Conservation (phyloP, 2,888 invertebrate genomes). For the Chalcis sispes region DNA sequence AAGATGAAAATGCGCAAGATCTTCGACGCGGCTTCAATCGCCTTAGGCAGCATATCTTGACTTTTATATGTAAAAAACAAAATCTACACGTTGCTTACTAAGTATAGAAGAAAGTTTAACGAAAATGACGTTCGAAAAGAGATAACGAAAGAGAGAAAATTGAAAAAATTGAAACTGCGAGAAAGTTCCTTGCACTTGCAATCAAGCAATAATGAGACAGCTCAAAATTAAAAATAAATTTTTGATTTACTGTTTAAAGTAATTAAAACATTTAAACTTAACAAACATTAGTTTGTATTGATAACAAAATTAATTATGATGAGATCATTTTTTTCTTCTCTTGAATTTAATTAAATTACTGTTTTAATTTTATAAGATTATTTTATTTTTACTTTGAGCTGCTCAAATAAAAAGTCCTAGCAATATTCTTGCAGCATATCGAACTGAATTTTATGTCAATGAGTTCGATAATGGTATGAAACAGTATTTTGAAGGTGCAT, state of each 20-base stretch:
- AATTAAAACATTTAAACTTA: too few species aligned
- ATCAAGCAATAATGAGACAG: conserved; percentile 13
- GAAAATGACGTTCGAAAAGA: neutral
- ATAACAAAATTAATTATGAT: too few species aligned
- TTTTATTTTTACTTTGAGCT: neutral
- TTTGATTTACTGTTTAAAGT: too few species aligned
- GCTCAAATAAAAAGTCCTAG: conserved; percentile 13
- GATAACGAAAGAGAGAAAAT: neutral
- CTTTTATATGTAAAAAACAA: conserved; percentile 50
- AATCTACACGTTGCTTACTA: conserved; percentile 39
- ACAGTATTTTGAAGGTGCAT: conserved; percentile 27
- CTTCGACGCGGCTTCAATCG: conserved; percentile 54
- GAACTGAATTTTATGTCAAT: neutral
- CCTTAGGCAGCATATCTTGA: conserved; percentile 59
- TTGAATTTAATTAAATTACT: too few species aligned
- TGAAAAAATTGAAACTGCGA: conserved; percentile 1
- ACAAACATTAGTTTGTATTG: too few species aligned
- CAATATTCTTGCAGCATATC: conserved; percentile 38
- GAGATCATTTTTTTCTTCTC: too few species aligned
- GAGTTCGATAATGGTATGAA: conserved; percentile 8
- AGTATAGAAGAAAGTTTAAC: conserved; percentile 15
- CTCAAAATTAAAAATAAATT: neutral
- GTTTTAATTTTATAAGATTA: too few species aligned
- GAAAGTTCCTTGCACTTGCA: conserved; percentile 29
- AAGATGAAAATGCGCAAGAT: conserved; percentile 35